These are phyloP conservation scores for Mylabris phalerata DNA, from an alignment of 1,140 invertebrate species.

Conservation along the genomic window DNA sequence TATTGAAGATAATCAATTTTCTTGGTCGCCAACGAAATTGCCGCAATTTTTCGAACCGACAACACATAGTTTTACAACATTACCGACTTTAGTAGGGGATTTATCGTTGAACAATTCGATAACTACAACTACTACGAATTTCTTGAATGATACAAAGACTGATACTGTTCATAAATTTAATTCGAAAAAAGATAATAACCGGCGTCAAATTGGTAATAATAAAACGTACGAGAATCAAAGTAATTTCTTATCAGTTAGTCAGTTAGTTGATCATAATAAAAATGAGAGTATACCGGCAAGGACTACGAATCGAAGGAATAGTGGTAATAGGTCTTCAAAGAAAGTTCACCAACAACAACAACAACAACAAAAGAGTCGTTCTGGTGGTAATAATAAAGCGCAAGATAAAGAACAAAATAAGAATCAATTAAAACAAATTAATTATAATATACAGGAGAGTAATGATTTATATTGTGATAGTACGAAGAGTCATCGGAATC, in stretches of 20 bases:
- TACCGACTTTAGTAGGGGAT: constrained; percentile 54
- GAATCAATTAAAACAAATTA: constrained; percentile 7
- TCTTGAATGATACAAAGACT: constrained; percentile 20
- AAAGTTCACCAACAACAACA: constrained; percentile 16
- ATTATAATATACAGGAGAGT: neutral
- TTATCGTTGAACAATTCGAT: constrained; percentile 47
- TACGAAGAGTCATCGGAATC: constrained; percentile 21
- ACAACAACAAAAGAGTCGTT: constrained; percentile 10
- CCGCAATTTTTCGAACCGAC: constrained; percentile 40
- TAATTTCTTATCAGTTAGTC: constrained; percentile 57
- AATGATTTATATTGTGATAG: constrained; percentile 25
- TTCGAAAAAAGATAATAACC: constrained; percentile 19
- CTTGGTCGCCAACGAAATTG: constrained; percentile 53
- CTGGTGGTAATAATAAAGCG: neutral
- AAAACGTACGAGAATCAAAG: constrained; percentile 24
- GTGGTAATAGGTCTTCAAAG: constrained; percentile 24
- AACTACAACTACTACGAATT: neutral
- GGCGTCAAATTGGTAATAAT: constrained; percentile 18
- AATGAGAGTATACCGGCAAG: constrained; percentile 34
- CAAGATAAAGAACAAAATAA: constrained; percentile 3
- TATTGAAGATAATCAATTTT: constrained; percentile 48
- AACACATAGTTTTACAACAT: constrained; percentile 42
- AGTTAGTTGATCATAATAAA: constrained; percentile 55
- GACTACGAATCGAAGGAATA: constrained; percentile 25
- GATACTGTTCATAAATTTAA: constrained; percentile 11